Conservation (phyloP, 1,140 invertebrate species). For the Littorina saxatilis region DNA sequence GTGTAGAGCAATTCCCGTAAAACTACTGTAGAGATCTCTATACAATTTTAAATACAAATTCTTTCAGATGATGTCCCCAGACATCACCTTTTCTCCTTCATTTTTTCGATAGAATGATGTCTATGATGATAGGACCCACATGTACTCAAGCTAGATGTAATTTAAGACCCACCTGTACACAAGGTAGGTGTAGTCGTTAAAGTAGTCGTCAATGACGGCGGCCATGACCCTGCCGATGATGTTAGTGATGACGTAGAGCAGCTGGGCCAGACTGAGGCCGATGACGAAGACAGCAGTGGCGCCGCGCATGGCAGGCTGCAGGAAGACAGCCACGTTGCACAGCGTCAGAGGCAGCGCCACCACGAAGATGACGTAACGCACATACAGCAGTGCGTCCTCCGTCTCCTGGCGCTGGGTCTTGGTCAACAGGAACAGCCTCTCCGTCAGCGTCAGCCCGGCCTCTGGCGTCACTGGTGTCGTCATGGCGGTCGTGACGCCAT, state of each 20-base stretch:
- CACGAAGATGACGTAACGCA: constrained; percentile 21
- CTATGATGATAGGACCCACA: too few relatives aligned
- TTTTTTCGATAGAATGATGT: too few relatives aligned
- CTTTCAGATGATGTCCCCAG: too few relatives aligned
- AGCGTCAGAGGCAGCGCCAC: neutral
- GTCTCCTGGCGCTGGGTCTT: neutral
- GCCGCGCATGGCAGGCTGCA: constrained; percentile 19
- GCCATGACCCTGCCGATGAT: neutral
- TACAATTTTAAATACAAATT: too few relatives aligned
- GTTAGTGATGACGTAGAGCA: constrained; percentile 9
- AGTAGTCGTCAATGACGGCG: neutral
- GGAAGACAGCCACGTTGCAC: constrained; percentile 8
- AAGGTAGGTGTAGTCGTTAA: neutral
- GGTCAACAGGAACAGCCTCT: neutral
- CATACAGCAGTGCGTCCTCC: neutral
- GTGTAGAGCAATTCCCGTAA: too few relatives aligned
- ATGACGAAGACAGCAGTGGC: constrained; percentile 35
- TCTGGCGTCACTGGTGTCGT: neutral
- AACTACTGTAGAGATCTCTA: too few relatives aligned
- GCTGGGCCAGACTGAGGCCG: constrained; percentile 25
- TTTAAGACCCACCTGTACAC: neutral
- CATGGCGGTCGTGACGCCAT: neutral
- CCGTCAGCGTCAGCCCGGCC: neutral
- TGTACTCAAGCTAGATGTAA: neutral
- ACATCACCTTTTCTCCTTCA: too few relatives aligned